phyloP scores from a whole-genome alignment of 2,797 vertebrate species.

The Ateles fusciceps region DNA sequence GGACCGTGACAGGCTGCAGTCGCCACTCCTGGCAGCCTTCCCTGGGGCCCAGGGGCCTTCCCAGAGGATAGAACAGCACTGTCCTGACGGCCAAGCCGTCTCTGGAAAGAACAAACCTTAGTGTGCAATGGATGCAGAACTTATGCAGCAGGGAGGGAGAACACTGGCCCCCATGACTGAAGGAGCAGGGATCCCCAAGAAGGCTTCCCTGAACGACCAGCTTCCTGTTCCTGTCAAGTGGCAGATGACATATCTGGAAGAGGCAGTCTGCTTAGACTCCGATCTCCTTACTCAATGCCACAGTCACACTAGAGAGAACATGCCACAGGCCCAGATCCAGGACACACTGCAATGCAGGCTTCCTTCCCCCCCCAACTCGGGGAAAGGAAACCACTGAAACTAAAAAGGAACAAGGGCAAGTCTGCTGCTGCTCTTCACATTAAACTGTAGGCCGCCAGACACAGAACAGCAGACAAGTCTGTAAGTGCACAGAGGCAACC shows the following conservation, averaged over 20 bases:
- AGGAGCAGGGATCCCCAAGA: neutral
- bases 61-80: neutral
- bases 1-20: neutral
- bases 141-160: neutral
- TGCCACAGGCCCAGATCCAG: neutral
- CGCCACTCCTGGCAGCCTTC: no score
- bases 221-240: neutral
- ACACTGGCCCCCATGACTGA: neutral
- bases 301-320: neutral
- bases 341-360: neutral
- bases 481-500: neutral
- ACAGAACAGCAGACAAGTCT: neutral
- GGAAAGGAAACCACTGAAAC: neutral
- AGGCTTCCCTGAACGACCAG: neutral
- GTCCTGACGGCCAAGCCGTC: neutral
- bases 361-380: neutral
- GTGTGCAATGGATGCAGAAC: accelerated
- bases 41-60: no score
- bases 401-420: neutral
- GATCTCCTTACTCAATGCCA: neutral
- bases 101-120: no score
- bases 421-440: neutral
- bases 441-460: neutral
- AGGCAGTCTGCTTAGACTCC: no score
- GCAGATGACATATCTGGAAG: neutral